These are phyloP conservation scores for Lobophora halterata DNA, from an alignment of 2,888 invertebrate species.

Conservation along the genomic window DNA sequence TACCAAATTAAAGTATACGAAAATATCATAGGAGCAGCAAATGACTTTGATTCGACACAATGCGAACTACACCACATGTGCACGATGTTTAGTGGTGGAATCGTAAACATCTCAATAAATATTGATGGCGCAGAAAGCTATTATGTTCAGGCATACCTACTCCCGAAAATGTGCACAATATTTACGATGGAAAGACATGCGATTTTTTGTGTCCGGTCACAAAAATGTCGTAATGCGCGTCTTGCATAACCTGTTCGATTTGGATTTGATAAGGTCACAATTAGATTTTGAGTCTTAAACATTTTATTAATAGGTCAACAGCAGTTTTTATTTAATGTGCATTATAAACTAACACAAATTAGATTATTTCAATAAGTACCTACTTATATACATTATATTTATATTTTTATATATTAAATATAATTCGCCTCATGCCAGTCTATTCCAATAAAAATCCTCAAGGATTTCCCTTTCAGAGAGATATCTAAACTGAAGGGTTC, in stretches of 20 bases:
- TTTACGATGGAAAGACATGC: slow-evolving; percentile 71
- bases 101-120: slow-evolving; percentile 73
- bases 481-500: slow-evolving; percentile 42
- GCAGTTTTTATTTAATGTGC: no score
- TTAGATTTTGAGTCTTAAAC: no score
- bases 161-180: slow-evolving; percentile 66
- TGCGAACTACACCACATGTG: slow-evolving; percentile 49
- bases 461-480: slow-evolving; percentile 25
- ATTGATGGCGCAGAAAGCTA: slow-evolving; percentile 72
- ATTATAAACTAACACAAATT: no score
- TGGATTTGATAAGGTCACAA: no score
- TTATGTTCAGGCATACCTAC: slow-evolving; percentile 69
- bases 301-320: no score
- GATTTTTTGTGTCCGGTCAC: slow-evolving; percentile 59
- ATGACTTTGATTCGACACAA: slow-evolving; percentile 47
- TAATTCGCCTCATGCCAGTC: no score
- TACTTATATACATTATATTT: no score
- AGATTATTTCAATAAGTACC: no score
- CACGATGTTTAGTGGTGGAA: slow-evolving; percentile 56
- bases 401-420: no score
- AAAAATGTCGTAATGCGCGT: slow-evolving; percentile 10
- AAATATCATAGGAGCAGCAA: slow-evolving; percentile 29
- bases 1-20: no score
- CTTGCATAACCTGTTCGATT: no score
- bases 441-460: slow-evolving; percentile 22